Conservation (phyloP, 2,797 vertebrate genomes). For the Lepilemur ruficaudatus region DNA sequence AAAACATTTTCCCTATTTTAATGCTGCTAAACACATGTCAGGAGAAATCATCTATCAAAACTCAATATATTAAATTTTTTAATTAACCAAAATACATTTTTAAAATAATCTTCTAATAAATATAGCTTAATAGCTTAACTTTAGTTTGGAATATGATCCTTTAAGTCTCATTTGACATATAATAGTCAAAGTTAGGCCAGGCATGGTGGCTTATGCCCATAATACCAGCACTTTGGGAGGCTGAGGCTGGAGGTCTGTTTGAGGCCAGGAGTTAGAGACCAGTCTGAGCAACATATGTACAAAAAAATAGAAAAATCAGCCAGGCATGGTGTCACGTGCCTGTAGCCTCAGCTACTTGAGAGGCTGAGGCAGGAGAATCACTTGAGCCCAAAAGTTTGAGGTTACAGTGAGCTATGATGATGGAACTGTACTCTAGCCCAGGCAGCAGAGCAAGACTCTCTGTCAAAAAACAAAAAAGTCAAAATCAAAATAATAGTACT, state of each 20-base stretch:
- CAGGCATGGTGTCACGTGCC: neutral
- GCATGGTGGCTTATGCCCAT: neutral
- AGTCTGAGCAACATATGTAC: neutral
- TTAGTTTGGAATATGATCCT: neutral
- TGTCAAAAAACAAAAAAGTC: neutral
- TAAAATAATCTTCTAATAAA: neutral
- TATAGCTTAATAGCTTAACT: neutral
- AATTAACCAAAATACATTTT: neutral
- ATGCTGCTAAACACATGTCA: neutral
- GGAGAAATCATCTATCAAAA: conserved; percentile 1
- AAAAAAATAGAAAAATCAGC: neutral
- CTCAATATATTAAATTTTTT: neutral
- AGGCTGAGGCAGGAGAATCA: neutral
- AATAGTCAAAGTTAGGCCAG: neutral
- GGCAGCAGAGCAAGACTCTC: neutral
- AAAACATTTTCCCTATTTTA: conserved; percentile 2
- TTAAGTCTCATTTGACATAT: neutral
- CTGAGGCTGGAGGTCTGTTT: neutral
- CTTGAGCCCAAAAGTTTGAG: neutral
- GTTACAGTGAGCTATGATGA: neutral
- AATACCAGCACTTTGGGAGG: neutral
- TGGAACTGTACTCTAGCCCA: neutral
- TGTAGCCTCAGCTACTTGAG: neutral
- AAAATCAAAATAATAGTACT: neutral
- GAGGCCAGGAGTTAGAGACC: neutral